Evolutionary conservation across 2,113 vertebrate species (phyloP), one percentile per base, ranked within the genome.

Genomic region (Paratilapia polleni): DNA sequence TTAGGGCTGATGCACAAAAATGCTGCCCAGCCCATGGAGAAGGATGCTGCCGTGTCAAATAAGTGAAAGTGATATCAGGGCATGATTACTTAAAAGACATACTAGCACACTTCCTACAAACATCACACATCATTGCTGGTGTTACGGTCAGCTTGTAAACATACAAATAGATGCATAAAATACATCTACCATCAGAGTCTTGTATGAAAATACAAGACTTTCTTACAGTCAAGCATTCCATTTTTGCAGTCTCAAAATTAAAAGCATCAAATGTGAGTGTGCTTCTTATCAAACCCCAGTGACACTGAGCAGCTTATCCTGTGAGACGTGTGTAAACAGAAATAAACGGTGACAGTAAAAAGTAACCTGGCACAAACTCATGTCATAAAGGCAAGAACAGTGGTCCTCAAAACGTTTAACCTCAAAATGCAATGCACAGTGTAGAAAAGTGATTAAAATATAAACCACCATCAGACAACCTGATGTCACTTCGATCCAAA

Each of bases 21-120:
- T 41, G 98, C 98, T 10, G 98, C 97, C 98, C 98, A 99, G 87
- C 98, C 98, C 98, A 99, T 97, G 68, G 97, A 98, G 91, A 99
- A 99, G 2, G 97, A 97, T 5, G 97, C 98, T 99, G 87, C 15
- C 57, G 70, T 86, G 36, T 34, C 47, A 90, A 59, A 93, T 60
- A 83, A 36, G 70, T 43, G 4, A 78, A 83, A 78, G 8, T 28
- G 13, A 90, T 3, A 61, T 83, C 17, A 85, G 64, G 3, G 22
- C 12, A 13, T 9, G 24, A 36, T 61, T 66, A 70, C 66, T 73
- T 9, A 77, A 58, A 49, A 20, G 2, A 61, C 12, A 34, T 1
- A 15, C 14, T 66, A 36, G 5, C 26, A 64, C 11, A 77, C n/a
- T 54, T 52, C 6, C 8, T 5, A n/a, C 11, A 15, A 38, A 68